Conservation (phyloP, 2,797 vertebrate species). For the Bradypus variegatus region DNA sequence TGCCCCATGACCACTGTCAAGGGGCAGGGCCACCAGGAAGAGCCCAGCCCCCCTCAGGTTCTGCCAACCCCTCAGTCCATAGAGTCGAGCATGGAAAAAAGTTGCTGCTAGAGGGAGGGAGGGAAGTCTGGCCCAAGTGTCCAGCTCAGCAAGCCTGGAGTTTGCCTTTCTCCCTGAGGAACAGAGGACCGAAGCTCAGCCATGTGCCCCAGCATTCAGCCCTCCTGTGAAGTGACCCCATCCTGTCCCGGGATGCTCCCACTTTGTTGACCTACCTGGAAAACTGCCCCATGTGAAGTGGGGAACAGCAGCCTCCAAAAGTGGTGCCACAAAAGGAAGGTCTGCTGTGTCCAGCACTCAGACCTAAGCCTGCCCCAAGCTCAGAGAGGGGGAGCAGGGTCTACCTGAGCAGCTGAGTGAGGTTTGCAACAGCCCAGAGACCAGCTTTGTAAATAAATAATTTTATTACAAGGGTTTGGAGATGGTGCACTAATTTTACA, state of each 20-base stretch:
- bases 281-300: not conserved
- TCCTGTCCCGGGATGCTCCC: not conserved
- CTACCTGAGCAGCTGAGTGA: not conserved
- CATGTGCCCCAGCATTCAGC: not conserved
- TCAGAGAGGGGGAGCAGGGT: not conserved
- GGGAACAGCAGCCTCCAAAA: not conserved
- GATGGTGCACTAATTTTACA: not conserved
- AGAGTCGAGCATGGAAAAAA: not conserved
- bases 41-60: not conserved
- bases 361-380: not conserved
- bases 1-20: not conserved
- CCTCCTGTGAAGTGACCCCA: not conserved
- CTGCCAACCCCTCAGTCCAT: not conserved
- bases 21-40: not conserved
- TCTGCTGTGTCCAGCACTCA: not conserved
- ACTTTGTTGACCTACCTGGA: not conserved
- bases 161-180: not conserved
- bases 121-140: too few relatives aligned
- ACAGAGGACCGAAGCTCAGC: not conserved
- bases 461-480: not conserved
- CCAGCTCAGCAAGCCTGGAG: not conserved
- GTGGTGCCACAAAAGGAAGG: not conserved
- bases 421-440: not conserved
- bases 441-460: constrained; percentile 42
- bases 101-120: too few relatives aligned